Percentiles rank a stretch among this genome's conserved stretches.
phyloP scores from a whole-genome alignment of 2,113 vertebrate species.

The Falcunculus frontatus region DNA sequence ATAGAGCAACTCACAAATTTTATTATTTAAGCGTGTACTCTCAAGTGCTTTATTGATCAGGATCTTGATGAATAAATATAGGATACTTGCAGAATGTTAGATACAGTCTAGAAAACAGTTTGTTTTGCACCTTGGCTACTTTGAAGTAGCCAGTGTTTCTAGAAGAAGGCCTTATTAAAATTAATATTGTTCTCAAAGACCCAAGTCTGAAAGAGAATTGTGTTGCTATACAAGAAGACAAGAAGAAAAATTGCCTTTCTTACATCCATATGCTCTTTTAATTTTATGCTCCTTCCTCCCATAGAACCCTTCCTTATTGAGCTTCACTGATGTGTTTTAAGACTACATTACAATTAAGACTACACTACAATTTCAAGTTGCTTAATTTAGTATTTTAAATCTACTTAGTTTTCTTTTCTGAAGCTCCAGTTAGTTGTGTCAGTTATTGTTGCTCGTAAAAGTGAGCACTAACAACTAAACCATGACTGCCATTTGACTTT shows the following conservation, averaged over 20 bases:
- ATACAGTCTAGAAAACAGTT: neutral
- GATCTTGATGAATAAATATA: neutral
- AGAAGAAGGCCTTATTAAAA: neutral
- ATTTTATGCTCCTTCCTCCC: neutral
- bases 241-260: neutral
- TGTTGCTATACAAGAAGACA: neutral
- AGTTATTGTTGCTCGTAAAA: neutral
- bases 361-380: neutral
- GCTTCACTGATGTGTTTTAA: neutral
- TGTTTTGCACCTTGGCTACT: neutral
- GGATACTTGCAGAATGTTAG: neutral
- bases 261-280: neutral
- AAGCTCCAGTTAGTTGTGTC: neutral
- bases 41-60: conserved; percentile 24
- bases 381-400: neutral
- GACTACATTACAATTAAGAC: neutral
- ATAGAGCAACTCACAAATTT: neutral
- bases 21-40: neutral
- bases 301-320: neutral
- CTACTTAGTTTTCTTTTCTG: neutral
- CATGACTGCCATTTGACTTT: neutral
- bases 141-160: neutral
- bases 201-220: neutral
- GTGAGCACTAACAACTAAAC: neutral
- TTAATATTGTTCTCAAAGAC: neutral